Conservation (phyloP, 2,888 invertebrate genomes). For the Sicus ferrugineus region DNA sequence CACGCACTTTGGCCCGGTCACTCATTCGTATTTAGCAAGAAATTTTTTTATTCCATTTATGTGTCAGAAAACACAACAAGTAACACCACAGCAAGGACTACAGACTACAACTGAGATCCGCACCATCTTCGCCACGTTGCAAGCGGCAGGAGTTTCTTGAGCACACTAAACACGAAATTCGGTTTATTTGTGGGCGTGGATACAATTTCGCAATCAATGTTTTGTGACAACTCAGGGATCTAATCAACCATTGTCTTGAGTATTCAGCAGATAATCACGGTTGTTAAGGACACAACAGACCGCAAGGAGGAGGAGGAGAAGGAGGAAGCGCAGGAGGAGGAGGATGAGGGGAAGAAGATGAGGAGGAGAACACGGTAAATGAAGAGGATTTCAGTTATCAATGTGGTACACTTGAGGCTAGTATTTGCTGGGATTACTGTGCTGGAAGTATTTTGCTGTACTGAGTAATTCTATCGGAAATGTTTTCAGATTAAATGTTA, state of each 20-base stretch:
- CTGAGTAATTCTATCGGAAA: no score
- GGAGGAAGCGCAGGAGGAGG: no score
- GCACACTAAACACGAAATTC: constrained; percentile 31
- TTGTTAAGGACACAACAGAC: background rate
- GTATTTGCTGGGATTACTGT: background rate
- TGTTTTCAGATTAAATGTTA: no score
- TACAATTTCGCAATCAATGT: constrained; percentile 28
- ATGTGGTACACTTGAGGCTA: background rate
- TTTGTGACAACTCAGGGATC: constrained; percentile 23
- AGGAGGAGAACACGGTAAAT: no score
- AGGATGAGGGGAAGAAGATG: no score
- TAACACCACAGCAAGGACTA: background rate
- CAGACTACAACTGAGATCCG: background rate
- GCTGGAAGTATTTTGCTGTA: no score
- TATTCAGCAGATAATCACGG: background rate
- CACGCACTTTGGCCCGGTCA: no score
- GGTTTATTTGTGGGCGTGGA: constrained; percentile 30
- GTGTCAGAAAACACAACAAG: constrained; percentile 7
- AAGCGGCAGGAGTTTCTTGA: background rate
- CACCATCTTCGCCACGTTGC: background rate
- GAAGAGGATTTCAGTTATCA: no score
- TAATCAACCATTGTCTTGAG: background rate
- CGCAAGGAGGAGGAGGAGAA: background rate
- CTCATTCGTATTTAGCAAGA: no score
- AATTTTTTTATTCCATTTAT: no score